Evolutionary conservation across 1,140 invertebrate genomes (phyloP), one percentile per base, ranked within the genome.

Genomic region (Pentalonia nigronervosa): DNA sequence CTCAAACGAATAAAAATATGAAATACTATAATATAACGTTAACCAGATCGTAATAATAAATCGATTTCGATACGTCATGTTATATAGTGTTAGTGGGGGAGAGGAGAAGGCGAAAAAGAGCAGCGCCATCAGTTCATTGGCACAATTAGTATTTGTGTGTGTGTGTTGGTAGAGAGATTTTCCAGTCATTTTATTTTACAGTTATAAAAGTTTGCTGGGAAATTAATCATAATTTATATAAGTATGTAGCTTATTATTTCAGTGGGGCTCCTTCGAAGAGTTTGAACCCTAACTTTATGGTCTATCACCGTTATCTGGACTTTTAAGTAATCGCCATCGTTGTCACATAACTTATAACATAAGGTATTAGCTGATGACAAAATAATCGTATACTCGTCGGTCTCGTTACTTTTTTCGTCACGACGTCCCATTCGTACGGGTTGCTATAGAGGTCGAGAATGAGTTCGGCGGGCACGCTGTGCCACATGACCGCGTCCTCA

Each of bases 401-500:
- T 1, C 17, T 30, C 1, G 17, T 81, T 93, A 93, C 91, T 86
- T 93, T 93, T 86, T 93, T 93, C 23, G 17, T 50, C 1, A 93
- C 20, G n/a, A 53, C 48, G 11, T 83, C 34, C 91, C 91, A 93
- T 2, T 86, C 91, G 36, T 93, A 86, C 36, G 91, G n/a, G 81
- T 93, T 93, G 23, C 11, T 45, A 34, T 86, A 25, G 48, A 93
- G 76, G 25, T 93, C 91, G 1, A 93, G n/a, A 11, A 86, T 36
- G 25, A 93, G 91, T 45, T 86, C 81, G 34, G 91, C 48, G 2
- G 91, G 81, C 81, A 93, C 0, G 23, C 56, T 67, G n/a, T 84
- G 81, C 91, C 91, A 86, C 91, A 93, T 93, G 7, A 93, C 25
- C 25, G 48, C 25, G 17, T 83, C 76, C 25, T 93, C 91, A 11